Conservation (phyloP, 2,888 invertebrate species). For the Mythimna ferrago region DNA sequence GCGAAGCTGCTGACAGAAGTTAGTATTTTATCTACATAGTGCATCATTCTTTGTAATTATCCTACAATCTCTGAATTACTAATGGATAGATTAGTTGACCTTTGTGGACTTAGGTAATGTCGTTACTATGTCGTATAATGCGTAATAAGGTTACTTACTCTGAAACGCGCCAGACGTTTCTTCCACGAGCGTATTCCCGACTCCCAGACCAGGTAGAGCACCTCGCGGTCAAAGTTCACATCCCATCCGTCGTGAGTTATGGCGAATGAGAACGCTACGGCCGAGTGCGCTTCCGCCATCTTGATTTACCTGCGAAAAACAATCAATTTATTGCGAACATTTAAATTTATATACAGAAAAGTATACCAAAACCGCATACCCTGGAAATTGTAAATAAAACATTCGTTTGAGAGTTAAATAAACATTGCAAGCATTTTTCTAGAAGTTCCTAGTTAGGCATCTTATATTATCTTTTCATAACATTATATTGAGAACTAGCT, state of each 20-base stretch:
- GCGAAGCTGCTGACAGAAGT: no score
- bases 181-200: slow-evolving; percentile 99
- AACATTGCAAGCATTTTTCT: not conserved
- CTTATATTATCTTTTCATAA: no score
- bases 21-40: not conserved
- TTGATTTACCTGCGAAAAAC: slow-evolving; percentile 63
- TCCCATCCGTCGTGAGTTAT: slow-evolving; percentile 99
- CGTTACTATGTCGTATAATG: not conserved
- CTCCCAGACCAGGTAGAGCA: slow-evolving; percentile 98
- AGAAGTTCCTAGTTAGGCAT: not conserved
- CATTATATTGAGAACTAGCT: no score
- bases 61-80: not conserved
- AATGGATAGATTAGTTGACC: slow-evolving; percentile 20
- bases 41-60: not conserved
- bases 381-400: not conserved
- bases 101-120: slow-evolving; percentile 3
- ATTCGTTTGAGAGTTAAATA: not conserved
- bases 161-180: slow-evolving; percentile 96
- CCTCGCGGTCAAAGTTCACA: slow-evolving; percentile 99
- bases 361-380: not conserved
- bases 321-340: not conserved
- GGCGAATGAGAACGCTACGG: slow-evolving; percentile 99
- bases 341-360: not conserved
- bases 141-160: slow-evolving; percentile 91
- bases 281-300: slow-evolving; percentile 99